These are phyloP conservation scores for Lichenostomus cassidix DNA, from an alignment of 2,113 vertebrate species.

Conservation along the genomic window DNA sequence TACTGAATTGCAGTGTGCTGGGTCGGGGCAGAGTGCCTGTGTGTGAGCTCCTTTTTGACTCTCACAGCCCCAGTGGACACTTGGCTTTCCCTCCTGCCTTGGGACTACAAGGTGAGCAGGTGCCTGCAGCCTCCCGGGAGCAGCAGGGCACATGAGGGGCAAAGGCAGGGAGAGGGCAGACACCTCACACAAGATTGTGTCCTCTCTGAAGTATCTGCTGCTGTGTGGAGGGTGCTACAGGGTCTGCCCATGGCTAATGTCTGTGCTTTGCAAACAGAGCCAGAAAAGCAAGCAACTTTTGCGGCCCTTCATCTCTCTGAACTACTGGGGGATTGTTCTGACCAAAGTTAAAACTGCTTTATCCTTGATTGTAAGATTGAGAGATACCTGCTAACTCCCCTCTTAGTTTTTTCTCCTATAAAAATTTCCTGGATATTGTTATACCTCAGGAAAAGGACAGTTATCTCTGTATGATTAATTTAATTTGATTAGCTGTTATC, in stretches of 20 bases:
- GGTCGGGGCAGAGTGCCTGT: background rate
- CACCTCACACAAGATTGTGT: rapidly evolving
- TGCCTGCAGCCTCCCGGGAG: rapidly evolving
- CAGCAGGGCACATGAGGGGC: rapidly evolving
- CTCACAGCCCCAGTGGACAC: rapidly evolving
- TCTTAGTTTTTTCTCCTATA: background rate
- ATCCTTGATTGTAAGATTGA: background rate
- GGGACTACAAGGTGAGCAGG: background rate
- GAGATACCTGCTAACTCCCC: background rate
- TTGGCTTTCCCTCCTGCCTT: background rate
- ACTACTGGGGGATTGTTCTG: rapidly evolving
- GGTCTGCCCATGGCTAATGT: background rate
- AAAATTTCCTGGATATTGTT: background rate
- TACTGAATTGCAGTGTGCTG: rapidly evolving
- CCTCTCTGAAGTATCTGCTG: background rate
- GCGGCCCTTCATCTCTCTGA: rapidly evolving
- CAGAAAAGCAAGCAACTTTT: background rate
- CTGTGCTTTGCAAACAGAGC: rapidly evolving
- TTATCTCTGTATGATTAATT: background rate
- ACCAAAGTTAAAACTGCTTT: background rate
- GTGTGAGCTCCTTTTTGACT: rapidly evolving
- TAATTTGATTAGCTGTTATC: background rate
- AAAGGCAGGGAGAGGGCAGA: background rate
- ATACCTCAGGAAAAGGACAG: background rate
- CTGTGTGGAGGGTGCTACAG: background rate